Percentiles rank a stretch among this genome's conserved stretches.
phyloP scores from a whole-genome alignment of 2,113 vertebrate genomes.

The Crotalus horridus region DNA sequence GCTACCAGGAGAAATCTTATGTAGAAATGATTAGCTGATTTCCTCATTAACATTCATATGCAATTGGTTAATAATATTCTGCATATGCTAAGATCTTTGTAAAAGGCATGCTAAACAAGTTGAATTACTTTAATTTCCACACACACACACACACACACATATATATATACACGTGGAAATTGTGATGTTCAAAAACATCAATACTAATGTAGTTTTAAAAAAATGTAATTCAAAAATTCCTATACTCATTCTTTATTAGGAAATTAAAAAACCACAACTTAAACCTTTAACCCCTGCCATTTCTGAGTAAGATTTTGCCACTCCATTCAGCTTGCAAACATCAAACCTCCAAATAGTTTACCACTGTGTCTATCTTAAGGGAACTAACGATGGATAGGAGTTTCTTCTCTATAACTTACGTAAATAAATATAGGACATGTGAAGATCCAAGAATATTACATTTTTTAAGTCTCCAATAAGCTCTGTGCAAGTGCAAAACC shows the following conservation, averaged over 20 bases:
- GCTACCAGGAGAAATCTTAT: not conserved
- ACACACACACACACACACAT: not conserved
- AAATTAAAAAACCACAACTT: not conserved
- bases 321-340: not conserved
- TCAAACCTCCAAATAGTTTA: not conserved
- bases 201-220: not conserved
- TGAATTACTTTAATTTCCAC: not conserved
- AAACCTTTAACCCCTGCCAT: not conserved
- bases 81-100: not conserved
- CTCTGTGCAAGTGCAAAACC: not conserved
- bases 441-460: not conserved
- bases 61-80: not conserved
- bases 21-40: not conserved
- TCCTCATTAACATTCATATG: not conserved
- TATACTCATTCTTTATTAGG: not conserved
- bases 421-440: not conserved
- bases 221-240: not conserved
- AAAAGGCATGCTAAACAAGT: not conserved
- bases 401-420: not conserved
- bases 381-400: not conserved
- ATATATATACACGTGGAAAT: not conserved
- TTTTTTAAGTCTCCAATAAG: not conserved
- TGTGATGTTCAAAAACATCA: not conserved
- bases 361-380: not conserved
- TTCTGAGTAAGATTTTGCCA: not conserved